phyloP scores from a whole-genome alignment of 1,140 invertebrate species.

The Heliconius himera region DNA sequence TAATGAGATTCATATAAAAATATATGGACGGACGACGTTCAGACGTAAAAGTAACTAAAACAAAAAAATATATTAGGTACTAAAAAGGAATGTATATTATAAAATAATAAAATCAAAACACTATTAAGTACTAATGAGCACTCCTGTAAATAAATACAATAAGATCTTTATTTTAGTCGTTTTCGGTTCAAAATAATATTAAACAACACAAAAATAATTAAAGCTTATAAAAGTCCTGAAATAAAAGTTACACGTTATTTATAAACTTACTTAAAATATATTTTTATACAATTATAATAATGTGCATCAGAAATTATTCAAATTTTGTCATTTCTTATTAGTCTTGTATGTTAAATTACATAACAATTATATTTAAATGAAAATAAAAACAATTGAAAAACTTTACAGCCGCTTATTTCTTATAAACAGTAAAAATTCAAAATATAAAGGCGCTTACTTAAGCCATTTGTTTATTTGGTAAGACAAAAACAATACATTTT shows the following conservation, averaged over 20 bases:
- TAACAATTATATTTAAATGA: background rate
- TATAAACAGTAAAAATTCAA: too few species aligned
- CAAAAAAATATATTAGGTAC: constrained; percentile 16
- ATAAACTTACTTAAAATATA: background rate
- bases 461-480: too few species aligned
- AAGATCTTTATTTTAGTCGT: constrained; percentile 5
- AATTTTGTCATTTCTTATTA: background rate
- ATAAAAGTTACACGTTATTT: background rate
- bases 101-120: constrained; percentile 4
- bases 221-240: background rate
- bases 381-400: background rate
- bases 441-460: too few species aligned
- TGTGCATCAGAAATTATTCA: background rate
- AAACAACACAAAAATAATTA: background rate
- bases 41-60: constrained; percentile 32
- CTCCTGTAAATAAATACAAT: background rate
- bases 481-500: too few species aligned
- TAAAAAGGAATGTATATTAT: constrained; percentile 29
- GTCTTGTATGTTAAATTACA: background rate
- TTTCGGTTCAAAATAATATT: background rate
- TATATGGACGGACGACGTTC: constrained; percentile 45
- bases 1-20: constrained; percentile 46
- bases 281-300: background rate
- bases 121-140: constrained; percentile 12
- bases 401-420: background rate